Base-by-base conservation (phyloP, 1,140 invertebrate genomes). In the Caenorhabditis latens region DNA sequence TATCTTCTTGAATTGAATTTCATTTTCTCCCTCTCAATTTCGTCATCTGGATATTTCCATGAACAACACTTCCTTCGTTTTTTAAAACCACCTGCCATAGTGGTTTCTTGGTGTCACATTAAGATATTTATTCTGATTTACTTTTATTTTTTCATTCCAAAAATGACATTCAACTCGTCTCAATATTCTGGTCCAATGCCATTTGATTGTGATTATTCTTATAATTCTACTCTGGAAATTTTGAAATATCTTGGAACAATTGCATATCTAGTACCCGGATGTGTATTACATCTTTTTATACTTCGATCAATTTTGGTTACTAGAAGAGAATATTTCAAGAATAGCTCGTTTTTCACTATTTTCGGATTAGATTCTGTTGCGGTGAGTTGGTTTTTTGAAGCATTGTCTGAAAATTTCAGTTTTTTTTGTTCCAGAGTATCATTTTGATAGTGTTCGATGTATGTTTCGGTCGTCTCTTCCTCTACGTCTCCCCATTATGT, bases 261-360 rank as follows among this genome's bases (percentile, higher is more conserved):
- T 19, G 46, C 65, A 5, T 71, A 71, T 71, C 19, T 71, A 43
- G 42, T 71, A 4, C 65, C 65, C 2, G 65, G 65, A 43, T 43
- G 65, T 43, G 42, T 46, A 8, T 42, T 71, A 7, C 65, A 71
- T 71, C 46, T 71, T 43, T 43, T 71, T 4, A 71, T 71, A 43
- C 40, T 71, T 4, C 11, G 19, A 8, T 43, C 13, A 0, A 71
- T 71, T 71, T 46, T 71, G 14, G 9, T 71, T 9, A 71, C 65
- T 8, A 13, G 21, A 43, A 71, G 42, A 43, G 65, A 46, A 3
- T 71, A 43, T 46, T 71, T 71, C 16, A 71, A 71, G 16, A 46
- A 46, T 71, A 71, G 65, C 65, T 71, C 65, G 1, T 71, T 71
- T 46, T 71, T 71, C 19, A 46, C 65, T 11, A 16, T 71, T 71